phyloP scores from a whole-genome alignment of 1,140 invertebrate species.

The Heliothis virescens region DNA sequence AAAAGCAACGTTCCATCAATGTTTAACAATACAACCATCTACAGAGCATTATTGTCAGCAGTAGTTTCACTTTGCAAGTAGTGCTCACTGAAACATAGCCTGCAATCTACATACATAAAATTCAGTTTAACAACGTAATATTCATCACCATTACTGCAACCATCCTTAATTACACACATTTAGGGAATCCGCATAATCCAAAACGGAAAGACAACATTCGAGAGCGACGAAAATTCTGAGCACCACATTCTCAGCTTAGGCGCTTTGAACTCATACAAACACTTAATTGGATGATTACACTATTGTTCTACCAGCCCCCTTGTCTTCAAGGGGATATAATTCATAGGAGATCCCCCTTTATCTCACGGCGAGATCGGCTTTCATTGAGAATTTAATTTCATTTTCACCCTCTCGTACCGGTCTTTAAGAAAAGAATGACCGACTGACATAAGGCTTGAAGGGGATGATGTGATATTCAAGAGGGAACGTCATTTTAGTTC shows the following conservation, averaged over 20 bases:
- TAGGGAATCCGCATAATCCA: neutral
- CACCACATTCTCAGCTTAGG: conserved; percentile 56
- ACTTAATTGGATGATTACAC: conserved; percentile 84
- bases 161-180: conserved; percentile 30
- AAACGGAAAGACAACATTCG: conserved; percentile 31
- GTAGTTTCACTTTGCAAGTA: too few relatives aligned
- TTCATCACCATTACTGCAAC: neutral
- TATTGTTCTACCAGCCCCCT: conserved; percentile 79
- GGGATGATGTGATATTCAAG: conserved; percentile 70
- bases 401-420: conserved; percentile 76
- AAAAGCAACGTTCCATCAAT: too few relatives aligned
- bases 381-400: conserved; percentile 85
- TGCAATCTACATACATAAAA: neutral
- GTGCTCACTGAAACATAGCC: neutral
- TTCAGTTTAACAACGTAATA: neutral
- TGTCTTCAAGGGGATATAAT: conserved; percentile 76
- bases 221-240: conserved; percentile 40
- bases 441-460: conserved; percentile 72
- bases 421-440: conserved; percentile 84
- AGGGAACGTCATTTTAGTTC: conserved; percentile 57
- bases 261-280: conserved; percentile 71
- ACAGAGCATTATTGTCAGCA: too few relatives aligned
- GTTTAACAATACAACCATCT: too few relatives aligned
- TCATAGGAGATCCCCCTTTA: conserved; percentile 81
- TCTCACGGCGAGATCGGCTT: conserved; percentile 74